Conservation (phyloP, 1,140 invertebrate genomes). For the Eumaeus atala region DNA sequence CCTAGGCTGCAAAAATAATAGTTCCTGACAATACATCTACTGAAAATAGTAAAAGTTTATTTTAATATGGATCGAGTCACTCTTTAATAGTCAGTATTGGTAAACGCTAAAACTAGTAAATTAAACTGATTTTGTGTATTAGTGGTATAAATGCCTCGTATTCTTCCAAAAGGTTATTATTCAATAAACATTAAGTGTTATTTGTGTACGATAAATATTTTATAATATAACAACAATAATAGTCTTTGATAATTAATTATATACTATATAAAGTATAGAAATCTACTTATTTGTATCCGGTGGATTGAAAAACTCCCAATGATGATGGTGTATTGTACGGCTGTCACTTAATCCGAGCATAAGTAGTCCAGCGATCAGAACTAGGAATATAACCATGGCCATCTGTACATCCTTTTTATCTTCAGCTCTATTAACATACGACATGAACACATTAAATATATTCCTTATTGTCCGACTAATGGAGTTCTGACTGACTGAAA, state of each 20-base stretch:
- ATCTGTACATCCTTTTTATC: conserved; percentile 83
- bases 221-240: conserved; percentile 6
- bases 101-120: background rate
- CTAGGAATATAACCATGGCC: conserved; percentile 82
- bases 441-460: conserved; percentile 78
- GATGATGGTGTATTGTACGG: conserved; percentile 83
- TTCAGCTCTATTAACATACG: conserved; percentile 74
- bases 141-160: conserved; percentile 1
- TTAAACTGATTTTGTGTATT: background rate
- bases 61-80: background rate
- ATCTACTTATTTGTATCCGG: conserved; percentile 69
- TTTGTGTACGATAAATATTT: background rate
- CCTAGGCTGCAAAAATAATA: background rate
- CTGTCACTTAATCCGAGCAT: conserved; percentile 81
- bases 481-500: conserved; percentile 77
- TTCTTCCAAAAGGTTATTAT: conserved; percentile 1
- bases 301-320: conserved; percentile 90
- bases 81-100: background rate
- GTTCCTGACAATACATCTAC: background rate
- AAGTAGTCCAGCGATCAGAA: conserved; percentile 82
- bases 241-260: conserved; percentile 21
- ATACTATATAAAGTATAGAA: conserved; percentile 19
- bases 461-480: conserved; percentile 78
- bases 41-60: background rate
- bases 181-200: background rate